These are phyloP conservation scores for Hystrix cristata DNA, from an alignment of 2,113 vertebrate species.

Conservation along the genomic window DNA sequence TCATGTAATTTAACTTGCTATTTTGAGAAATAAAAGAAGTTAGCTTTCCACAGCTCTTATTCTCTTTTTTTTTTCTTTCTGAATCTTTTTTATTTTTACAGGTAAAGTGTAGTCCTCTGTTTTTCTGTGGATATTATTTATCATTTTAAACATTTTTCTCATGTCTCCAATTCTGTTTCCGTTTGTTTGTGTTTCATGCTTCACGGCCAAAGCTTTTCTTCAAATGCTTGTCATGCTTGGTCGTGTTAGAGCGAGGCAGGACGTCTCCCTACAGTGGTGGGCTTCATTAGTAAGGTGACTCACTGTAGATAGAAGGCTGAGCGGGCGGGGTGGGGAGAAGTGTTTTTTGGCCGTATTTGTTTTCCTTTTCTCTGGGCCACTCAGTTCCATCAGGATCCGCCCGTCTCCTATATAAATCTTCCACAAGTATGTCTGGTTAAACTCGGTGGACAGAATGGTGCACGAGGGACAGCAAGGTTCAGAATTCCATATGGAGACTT, in stretches of 20 bases:
- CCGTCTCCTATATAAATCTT: neutral
- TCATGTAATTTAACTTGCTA: neutral
- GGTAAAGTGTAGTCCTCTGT: neutral
- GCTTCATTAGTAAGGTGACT: neutral
- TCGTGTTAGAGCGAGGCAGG: neutral
- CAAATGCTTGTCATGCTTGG: neutral
- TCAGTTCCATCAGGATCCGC: neutral
- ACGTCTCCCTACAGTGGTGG: neutral
- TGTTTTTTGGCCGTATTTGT: neutral
- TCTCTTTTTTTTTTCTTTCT: neutral
- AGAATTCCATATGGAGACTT: neutral
- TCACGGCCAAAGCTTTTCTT: neutral
- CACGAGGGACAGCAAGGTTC: fast-evolving
- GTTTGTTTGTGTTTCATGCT: neutral
- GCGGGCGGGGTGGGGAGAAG: fast-evolving
- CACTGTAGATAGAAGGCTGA: neutral
- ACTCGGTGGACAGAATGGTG: neutral
- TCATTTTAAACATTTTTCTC: neutral
- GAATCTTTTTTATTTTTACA: neutral
- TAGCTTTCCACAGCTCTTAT: neutral
- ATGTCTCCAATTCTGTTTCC: neutral
- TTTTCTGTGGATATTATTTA: neutral
- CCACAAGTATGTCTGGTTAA: neutral
- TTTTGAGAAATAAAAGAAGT: neutral
- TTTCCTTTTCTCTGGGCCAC: neutral